These are phyloP conservation scores for Arothron firmamentum DNA, from an alignment of 2,113 vertebrate species.

Conservation along the genomic window DNA sequence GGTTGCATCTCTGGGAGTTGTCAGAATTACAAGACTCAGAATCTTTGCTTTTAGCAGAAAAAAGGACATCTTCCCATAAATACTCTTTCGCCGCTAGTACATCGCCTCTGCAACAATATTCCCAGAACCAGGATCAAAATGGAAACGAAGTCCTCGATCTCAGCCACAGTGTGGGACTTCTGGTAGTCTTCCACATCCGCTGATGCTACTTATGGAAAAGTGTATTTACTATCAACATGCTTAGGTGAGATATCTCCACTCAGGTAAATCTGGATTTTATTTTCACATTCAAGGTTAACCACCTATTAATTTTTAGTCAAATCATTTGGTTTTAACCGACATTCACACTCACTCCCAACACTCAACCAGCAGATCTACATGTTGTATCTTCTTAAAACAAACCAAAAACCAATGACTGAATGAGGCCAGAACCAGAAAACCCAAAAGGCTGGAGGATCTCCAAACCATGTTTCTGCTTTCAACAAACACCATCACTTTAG, in stretches of 20 bases:
- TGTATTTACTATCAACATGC: conserved; percentile 29
- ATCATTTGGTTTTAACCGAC: too few relatives aligned
- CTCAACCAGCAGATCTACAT: conserved; percentile 28
- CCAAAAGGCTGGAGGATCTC: conserved; percentile 16
- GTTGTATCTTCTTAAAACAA: conserved; percentile 40
- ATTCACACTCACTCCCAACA: not conserved
- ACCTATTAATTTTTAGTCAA: not conserved
- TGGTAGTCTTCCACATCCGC: too few relatives aligned
- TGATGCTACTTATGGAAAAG: too few relatives aligned
- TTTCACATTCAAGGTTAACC: too few relatives aligned
- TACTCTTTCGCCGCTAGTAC: conserved; percentile 25
- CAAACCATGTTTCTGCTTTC: conserved; percentile 31
- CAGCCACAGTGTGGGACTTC: too few relatives aligned
- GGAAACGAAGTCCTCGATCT: conserved; percentile 12
- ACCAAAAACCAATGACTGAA: conserved; percentile 26
- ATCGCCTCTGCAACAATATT: conserved; percentile 32
- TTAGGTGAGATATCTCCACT: conserved; percentile 28
- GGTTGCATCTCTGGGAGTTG: too few relatives aligned
- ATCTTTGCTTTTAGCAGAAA: conserved; percentile 44
- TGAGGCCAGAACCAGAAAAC: conserved; percentile 20
- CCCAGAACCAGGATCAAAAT: conserved; percentile 36
- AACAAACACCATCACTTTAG: conserved; percentile 25
- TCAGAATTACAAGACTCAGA: not conserved
- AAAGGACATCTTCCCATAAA: conserved; percentile 48
- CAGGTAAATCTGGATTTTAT: not conserved